A percentile compares a stretch with the other conserved stretches of the same genome.
Conservation (phyloP, 1,140 invertebrate species). For the Eciton burchellii region DNA sequence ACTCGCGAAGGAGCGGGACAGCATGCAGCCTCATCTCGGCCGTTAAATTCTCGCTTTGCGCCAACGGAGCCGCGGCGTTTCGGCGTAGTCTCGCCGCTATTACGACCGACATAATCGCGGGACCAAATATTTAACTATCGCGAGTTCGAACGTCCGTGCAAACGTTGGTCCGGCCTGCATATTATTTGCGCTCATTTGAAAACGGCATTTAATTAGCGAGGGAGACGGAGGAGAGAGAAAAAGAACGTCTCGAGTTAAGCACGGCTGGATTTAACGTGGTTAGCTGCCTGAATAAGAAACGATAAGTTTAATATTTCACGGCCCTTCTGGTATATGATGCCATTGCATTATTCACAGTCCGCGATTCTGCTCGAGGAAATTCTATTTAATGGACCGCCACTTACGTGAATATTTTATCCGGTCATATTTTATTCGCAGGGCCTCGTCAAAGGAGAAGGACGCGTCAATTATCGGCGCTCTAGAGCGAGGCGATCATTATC, state of each 20-base stretch:
- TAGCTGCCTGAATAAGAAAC: conserved; percentile 30
- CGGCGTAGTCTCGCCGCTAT: neutral
- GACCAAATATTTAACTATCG: conserved; percentile 18
- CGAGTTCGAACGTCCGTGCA: neutral
- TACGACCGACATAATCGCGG: neutral
- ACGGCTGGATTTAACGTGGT: neutral
- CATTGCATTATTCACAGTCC: conserved; percentile 18
- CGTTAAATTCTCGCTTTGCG: conserved; percentile 56
- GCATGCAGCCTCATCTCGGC: conserved; percentile 30
- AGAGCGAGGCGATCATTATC: conserved; percentile 5
- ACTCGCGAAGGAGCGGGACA: neutral
- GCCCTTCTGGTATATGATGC: neutral
- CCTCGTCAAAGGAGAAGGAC: conserved; percentile 21
- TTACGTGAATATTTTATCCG: conserved; percentile 28
- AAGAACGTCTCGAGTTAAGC: neutral
- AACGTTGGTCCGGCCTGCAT: neutral
- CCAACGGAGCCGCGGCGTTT: conserved; percentile 9
- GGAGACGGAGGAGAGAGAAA: neutral
- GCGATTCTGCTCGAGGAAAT: conserved; percentile 25
- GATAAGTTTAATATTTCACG: conserved; percentile 20
- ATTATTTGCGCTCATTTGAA: neutral
- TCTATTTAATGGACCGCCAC: conserved; percentile 41
- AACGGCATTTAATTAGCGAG: neutral
- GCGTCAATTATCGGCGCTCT: conserved; percentile 28
- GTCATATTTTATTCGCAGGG: conserved; percentile 46